These are phyloP conservation scores for Serinus canaria DNA, from an alignment of 2,113 vertebrate species.

Conservation along the genomic window DNA sequence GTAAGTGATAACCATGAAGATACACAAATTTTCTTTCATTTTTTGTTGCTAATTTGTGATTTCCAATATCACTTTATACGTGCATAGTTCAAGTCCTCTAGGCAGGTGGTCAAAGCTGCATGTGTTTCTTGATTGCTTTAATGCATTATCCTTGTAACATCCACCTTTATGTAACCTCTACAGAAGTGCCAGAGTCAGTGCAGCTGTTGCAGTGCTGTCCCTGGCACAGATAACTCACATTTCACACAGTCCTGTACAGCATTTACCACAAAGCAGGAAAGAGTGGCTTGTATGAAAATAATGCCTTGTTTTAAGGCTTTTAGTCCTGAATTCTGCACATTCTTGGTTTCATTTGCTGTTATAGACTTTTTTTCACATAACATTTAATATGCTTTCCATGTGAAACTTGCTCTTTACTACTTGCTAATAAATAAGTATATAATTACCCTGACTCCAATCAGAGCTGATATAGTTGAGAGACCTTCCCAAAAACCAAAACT, in stretches of 20 bases:
- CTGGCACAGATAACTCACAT: background rate
- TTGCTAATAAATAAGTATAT: constrained; percentile 13
- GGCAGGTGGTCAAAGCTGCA: constrained; percentile 23
- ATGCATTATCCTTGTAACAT: background rate
- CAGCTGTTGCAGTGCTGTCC: background rate
- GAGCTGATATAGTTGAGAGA: background rate
- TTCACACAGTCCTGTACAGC: background rate
- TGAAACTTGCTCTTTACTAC: background rate
- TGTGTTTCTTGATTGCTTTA: background rate
- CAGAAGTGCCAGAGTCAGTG: background rate
- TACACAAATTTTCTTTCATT: background rate
- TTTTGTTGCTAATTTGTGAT: background rate
- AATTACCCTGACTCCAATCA: background rate
- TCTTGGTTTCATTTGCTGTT: background rate
- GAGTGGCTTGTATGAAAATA: background rate
- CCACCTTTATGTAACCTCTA: background rate
- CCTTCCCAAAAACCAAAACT: background rate
- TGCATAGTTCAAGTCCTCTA: constrained; percentile 53
- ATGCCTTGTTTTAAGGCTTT: background rate
- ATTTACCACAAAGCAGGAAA: background rate
- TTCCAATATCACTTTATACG: constrained; percentile 58
- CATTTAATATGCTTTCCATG: background rate
- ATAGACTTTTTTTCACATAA: background rate
- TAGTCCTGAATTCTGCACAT: background rate
- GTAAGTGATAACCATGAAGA: background rate